Evolutionary conservation across 2,113 vertebrate species (phyloP), one percentile per base, ranked within the genome.

Genomic region (Pollimyrus isidori): DNA sequence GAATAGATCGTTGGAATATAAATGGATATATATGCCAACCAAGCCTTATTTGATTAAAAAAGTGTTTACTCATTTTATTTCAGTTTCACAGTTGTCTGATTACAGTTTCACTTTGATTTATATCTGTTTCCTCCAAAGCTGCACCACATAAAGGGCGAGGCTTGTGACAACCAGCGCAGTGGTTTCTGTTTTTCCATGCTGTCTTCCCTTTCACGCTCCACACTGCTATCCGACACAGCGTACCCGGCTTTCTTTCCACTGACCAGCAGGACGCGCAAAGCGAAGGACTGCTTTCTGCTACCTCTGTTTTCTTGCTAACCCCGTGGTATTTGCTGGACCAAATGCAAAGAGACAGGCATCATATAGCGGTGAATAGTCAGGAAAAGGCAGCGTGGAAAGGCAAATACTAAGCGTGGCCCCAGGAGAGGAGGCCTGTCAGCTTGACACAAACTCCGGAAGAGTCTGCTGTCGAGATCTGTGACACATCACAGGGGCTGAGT

Each of bases 301-400:
- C 39, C 39, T 56, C 56, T 4, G 46, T 86, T 87, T 23, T 86
- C 49, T 89, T 86, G 35, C 52, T 85, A 90, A 93, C 50, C 53
- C 6, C 7, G 42, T 95, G 94, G 92, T 94, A 95, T 96, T 96
- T 95, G 89, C 91, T 73, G 92, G 94, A 94, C 91, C 91, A 89
- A 93, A 96, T 95, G 88, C 91, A 92, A 89, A 95, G 85, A 90
- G 95, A 95, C 93, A 94, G 92, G 93, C 93, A 95, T 95, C 94
- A 94, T 94, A 95, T 90, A 93, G 93, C 90, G 89, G 86, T 35
- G 89, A 86, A 91, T 93, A 92, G 89, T 89, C 69, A 91, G 92
- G 90, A 93, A 89, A 93, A 90, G 90, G 91, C 91, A 58, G 91
- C 90, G 90, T 92, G 89, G 92, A 92, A 93, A 94, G 91, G 92